Conservation (phyloP, 37 sponge, comb jelly and placozoan genomes). For the Ephydatia muelleri region DNA sequence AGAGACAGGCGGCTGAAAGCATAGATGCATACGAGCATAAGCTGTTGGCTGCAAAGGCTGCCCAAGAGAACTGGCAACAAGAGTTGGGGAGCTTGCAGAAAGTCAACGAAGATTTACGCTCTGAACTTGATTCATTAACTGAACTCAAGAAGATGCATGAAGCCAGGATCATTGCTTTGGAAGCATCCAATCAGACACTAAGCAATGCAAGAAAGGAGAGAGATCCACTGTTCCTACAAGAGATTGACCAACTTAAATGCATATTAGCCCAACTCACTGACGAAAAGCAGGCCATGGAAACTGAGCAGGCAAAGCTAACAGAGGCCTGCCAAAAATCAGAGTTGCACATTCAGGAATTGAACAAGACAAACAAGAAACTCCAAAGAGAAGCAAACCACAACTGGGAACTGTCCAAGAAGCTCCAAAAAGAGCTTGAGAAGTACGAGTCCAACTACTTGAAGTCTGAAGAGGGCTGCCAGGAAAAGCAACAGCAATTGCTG, state of each 20-base stretch:
- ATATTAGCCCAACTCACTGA: conserved; percentile 27
- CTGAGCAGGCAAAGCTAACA: conserved; percentile 1
- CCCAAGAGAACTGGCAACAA: neutral
- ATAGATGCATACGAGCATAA: conserved; percentile 12
- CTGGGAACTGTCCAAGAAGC: conserved; percentile 44
- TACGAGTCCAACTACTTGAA: conserved; percentile 3
- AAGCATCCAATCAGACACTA: conserved; percentile 5
- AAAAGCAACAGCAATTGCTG: neutral
- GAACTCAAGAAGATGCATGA: neutral
- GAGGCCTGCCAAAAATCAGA: neutral
- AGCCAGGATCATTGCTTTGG: neutral
- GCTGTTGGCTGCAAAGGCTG: neutral
- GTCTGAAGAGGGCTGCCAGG: conserved; percentile 4
- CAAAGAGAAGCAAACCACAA: conserved; percentile 19
- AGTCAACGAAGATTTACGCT: neutral
- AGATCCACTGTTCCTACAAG: neutral
- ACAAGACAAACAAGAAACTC: conserved; percentile 18
- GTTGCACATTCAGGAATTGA: conserved; percentile 22
- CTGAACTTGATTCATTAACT: conserved; percentile 10
- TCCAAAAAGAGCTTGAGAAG: conserved; percentile 35
- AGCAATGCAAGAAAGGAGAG: neutral
- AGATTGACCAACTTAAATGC: neutral
- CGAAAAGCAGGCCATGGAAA: conserved; percentile 1
- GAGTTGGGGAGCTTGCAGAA: neutral
- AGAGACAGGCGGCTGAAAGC: conserved; percentile 9